Base-by-base conservation (phyloP, 2,888 invertebrate genomes). In the Erynnis tages region DNA sequence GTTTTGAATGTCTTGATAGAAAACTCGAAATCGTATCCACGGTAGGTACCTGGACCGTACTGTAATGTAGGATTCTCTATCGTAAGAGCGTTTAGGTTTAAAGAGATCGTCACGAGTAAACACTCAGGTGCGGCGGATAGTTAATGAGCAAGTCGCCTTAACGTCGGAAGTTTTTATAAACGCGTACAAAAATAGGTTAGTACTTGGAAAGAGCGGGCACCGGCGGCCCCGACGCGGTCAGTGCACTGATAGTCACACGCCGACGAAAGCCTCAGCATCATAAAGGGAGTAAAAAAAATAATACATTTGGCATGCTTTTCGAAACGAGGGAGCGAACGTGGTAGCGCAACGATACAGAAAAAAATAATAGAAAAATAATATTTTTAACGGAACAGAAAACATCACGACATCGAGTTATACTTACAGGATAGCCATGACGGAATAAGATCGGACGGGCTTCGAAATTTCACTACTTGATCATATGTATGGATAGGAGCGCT, bases 211-310 rank as follows among this genome's bases (percentile, higher is more conserved):
- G 79, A 76, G 74, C 79, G 80, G 75, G 74, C 76, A 81, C 79
- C 68, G 77, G 79, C 81, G 80, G 76, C 80, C 76, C 76, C 79
- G 79, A 82, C 85, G 85, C 86, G 86, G 80, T 82, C 89, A 83
- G 83, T 87, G 83, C 81, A 79, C 79, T 79, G 75, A 76, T 78
- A 78, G 69, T 85, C 82, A 84, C 79, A 86, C 88, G 88, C 89
- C 90, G 90, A 90, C 89, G 90, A 90, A 90, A 90, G 90, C 90
- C 90, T 90, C 90, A 84, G 85, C 90, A 89, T 88, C 83, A 82
- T 80, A 74, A 84, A 74, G 72, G 66, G 80, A 79, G 69, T 56
- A 61, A 59, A 81, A 82, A 87, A 87, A 69, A 66, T 66, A 62
- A 77, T 84, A 84, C 81, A 85, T 79, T 69, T 89, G 90, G 90